Percentiles rank a stretch among this genome's conserved stretches.
phyloP scores from a whole-genome alignment of 2,888 invertebrate species.

The Willowsia nigromaculata region DNA sequence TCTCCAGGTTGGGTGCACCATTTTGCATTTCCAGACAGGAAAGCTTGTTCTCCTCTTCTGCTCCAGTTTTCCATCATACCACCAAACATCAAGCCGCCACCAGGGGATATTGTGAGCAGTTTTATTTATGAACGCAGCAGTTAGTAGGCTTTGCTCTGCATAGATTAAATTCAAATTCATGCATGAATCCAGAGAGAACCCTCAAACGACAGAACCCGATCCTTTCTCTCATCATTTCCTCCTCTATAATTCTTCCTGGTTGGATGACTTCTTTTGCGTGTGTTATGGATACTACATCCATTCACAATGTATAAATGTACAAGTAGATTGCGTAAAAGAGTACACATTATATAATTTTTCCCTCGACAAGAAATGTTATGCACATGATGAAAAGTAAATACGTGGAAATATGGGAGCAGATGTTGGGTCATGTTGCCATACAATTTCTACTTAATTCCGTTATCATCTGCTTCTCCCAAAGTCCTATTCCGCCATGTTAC shows the following conservation, averaged over 20 bases:
- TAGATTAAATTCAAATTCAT: background rate
- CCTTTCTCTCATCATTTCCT: conserved; percentile 25
- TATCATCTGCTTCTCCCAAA: conserved; percentile 39
- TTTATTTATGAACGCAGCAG: background rate
- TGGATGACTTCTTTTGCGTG: conserved; percentile 24
- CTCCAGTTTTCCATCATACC: background rate
- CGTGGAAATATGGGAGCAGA: conserved; percentile 9
- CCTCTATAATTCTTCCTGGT: conserved; percentile 29
- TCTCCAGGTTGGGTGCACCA: background rate
- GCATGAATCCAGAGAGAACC: too few relatives aligned
- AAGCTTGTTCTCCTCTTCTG: background rate
- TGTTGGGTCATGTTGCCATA: conserved; percentile 13
- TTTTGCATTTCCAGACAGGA: background rate
- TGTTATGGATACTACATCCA: too few relatives aligned
- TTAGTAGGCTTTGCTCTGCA: background rate
- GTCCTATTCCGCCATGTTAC: too few relatives aligned
- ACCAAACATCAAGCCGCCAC: background rate
- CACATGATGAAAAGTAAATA: background rate
- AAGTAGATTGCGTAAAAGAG: background rate
- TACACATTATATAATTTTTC: too few relatives aligned
- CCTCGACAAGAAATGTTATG: background rate
- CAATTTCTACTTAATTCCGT: background rate
- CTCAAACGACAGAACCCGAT: background rate
- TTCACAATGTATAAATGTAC: too few relatives aligned
- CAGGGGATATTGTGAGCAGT: background rate